These are phyloP conservation scores for Catocala fraxini DNA, from an alignment of 2,888 invertebrate genomes.

Conservation along the genomic window DNA sequence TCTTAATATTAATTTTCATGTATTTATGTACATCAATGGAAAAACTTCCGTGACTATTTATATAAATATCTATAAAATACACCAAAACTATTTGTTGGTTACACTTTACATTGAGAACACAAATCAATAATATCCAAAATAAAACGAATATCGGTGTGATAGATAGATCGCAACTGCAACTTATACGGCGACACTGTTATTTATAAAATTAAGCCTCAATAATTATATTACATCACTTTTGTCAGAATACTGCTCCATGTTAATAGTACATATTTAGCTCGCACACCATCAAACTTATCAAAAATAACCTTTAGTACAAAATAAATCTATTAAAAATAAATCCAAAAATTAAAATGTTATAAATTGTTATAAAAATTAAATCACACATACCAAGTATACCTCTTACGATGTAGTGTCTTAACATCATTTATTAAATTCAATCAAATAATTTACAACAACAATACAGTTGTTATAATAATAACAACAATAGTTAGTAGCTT, in stretches of 20 bases:
- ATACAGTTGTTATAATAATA: constrained; percentile 77
- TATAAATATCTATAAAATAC: constrained; percentile 74
- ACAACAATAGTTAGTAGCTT: constrained; percentile 78
- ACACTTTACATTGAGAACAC: constrained; percentile 58
- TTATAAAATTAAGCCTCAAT: constrained; percentile 73
- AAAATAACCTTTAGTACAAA: constrained; percentile 61
- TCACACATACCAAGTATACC: constrained; percentile 74
- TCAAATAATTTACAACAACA: constrained; percentile 84
- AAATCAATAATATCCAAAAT: constrained; percentile 43
- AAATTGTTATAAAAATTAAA: constrained; percentile 73
- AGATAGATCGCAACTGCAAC: constrained; percentile 35
- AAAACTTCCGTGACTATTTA: constrained; percentile 61
- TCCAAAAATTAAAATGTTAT: constrained; percentile 66
- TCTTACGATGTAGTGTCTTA: constrained; percentile 69
- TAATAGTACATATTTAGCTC: constrained; percentile 57
- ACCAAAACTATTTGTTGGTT: constrained; percentile 63
- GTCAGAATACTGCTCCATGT: constrained; percentile 73
- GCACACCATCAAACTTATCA: constrained; percentile 66
- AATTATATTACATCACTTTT: constrained; percentile 74
- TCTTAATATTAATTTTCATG: constrained; percentile 59
- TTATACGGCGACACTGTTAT: constrained; percentile 49
- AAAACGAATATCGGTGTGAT: constrained; percentile 32
- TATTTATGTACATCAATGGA: constrained; percentile 70
- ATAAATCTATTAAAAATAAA: constrained; percentile 60
- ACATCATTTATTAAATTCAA: constrained; percentile 78